Evolutionary conservation across 2,888 invertebrate species (phyloP), one percentile per base, ranked within the genome.

Genomic region (Acronicta alni): DNA sequence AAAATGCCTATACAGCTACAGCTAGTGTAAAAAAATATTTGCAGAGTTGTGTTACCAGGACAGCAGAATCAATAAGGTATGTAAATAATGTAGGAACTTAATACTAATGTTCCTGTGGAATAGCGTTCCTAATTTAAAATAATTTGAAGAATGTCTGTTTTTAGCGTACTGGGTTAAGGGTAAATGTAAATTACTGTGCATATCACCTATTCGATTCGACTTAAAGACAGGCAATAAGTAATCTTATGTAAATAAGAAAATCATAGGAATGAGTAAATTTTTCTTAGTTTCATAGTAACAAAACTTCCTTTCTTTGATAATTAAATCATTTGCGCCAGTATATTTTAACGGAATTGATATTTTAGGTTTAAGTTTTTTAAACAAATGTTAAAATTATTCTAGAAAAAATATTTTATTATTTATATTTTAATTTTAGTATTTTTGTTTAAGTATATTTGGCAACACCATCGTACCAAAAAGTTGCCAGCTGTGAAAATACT

Each of bases 61-160:
- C 4, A 16, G n/a, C 37, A 47, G n/a, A 68, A 67, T 17, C 16
- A 7, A 12, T 9, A 20, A 30, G 17, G 0, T 23, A 44, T 26
- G 32, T 32, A 35, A 20, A 32, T 32, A 17, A 32, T 17, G 4
- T 43, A 32, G 43, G 57, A 52, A 0, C 17, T 32, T 9, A 35
- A 52, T n/a, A 9, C 6, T 49, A 73, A 51, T 68, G 63, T 68
- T 68, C 69, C 74, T 68, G 48, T 69, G 74, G 74, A 69, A 68
- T 69, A 37, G 60, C 52, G 55, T 68, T 68, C 70, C 69, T 68
- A 68, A 55, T 55, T 35, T 37, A 12, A 18, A 43, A 2, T 26
- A 20, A 39, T 5, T 48, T 12, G 16, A 16, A 45, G 6, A 30
- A 45, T 23, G 18, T 20, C 18, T 7, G 14, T 12, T 32, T 32